A percentile compares a stretch with the other conserved stretches of the same genome.
Conservation (phyloP, 2,113 vertebrate genomes). For the Ochotona princeps region DNA sequence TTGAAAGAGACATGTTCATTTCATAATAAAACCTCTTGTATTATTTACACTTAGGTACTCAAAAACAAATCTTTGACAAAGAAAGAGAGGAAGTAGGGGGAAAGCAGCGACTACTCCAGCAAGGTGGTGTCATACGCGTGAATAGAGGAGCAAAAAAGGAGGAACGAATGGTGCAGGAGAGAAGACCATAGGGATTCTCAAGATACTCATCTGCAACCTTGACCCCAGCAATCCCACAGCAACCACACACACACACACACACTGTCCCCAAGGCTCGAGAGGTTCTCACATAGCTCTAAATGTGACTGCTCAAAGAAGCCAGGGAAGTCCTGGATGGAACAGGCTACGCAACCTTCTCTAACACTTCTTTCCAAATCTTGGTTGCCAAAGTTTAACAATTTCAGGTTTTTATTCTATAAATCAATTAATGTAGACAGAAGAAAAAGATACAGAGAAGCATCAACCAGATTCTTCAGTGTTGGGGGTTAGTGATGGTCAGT, state of each 20-base stretch:
- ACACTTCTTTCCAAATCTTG: neutral
- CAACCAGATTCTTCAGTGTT: neutral
- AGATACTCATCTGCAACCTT: neutral
- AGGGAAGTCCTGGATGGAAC: neutral
- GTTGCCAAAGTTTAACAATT: neutral
- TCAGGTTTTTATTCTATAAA: neutral
- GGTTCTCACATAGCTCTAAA: neutral
- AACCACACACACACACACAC: neutral
- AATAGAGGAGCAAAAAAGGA: neutral
- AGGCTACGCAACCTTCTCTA: neutral
- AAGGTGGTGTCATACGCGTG: neutral
- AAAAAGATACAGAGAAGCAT: neutral
- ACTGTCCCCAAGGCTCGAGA: neutral
- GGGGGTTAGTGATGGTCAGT: neutral
- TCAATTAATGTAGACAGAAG: neutral
- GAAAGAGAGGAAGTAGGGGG: no score
- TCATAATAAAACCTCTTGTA: neutral
- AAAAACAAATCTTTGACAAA: neutral
- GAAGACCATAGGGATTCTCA: neutral
- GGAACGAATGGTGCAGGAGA: neutral
- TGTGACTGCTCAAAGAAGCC: neutral
- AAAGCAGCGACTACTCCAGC: neutral
- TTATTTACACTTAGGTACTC: neutral
- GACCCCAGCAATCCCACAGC: no score
- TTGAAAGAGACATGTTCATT: neutral